Conservation (phyloP, 2,113 vertebrate genomes). For the Platysternon megacephalum region DNA sequence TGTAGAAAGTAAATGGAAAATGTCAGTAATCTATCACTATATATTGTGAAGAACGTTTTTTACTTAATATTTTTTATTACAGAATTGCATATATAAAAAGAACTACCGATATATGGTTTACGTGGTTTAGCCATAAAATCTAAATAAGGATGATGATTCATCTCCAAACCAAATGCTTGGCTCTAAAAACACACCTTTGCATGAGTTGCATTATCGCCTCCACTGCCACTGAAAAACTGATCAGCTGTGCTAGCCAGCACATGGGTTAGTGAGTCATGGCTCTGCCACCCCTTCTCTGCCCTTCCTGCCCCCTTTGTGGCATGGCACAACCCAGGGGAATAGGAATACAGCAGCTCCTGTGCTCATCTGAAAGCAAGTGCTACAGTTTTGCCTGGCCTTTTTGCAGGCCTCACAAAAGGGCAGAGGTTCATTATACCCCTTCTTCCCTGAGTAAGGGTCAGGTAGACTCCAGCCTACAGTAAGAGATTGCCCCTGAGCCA, state of each 20-base stretch:
- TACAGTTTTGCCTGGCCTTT: not conserved
- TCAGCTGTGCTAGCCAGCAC: not conserved
- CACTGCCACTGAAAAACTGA: not conserved
- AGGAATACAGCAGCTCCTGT: not conserved
- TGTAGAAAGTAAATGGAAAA: constrained; percentile 33
- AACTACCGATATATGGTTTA: not conserved
- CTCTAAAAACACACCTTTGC: not conserved
- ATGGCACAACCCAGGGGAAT: not conserved
- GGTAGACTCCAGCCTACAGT: not conserved
- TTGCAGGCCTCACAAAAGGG: not conserved
- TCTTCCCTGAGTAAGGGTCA: not conserved
- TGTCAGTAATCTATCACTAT: not conserved
- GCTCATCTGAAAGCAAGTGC: not conserved
- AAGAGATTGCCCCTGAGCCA: not conserved
- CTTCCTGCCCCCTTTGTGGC: not conserved
- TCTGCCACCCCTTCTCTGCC: not conserved
- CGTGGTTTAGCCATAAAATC: not conserved
- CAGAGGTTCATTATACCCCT: not conserved
- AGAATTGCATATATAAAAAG: constrained; percentile 33
- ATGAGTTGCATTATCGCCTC: not conserved
- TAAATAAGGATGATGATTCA: constrained; percentile 58
- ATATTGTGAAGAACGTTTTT: constrained; percentile 36
- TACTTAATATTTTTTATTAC: constrained; percentile 45
- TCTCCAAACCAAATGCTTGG: constrained; percentile 51
- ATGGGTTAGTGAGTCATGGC: not conserved